phyloP scores from a whole-genome alignment of 2,888 invertebrate genomes.

The Andricus curvator region DNA sequence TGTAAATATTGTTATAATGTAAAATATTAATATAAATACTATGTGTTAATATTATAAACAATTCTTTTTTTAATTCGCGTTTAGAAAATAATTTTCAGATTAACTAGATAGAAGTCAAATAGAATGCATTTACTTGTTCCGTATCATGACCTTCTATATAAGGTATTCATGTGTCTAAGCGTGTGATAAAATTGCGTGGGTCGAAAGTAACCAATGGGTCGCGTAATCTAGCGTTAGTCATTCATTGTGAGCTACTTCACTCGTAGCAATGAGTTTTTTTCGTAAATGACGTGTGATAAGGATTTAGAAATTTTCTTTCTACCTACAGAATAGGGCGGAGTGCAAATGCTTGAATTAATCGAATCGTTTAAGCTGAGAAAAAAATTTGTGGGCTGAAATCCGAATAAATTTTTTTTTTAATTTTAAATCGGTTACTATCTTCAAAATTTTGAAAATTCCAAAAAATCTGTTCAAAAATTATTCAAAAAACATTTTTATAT shows the following conservation, averaged over 20 bases:
- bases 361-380: no score
- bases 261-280: constrained; percentile 73
- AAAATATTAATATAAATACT: constrained; percentile 49
- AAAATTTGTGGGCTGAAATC: no score
- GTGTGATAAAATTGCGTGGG: constrained; percentile 70
- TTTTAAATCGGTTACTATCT: no score
- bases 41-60: constrained; percentile 28
- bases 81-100: neutral
- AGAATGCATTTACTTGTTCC: constrained; percentile 10
- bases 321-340: no score
- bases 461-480: no score
- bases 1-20: constrained; percentile 66
- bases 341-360: no score
- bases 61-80: neutral
- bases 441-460: no score
- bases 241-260: constrained; percentile 71
- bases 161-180: constrained; percentile 44
- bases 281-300: constrained; percentile 74
- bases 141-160: constrained; percentile 30
- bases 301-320: constrained; percentile 46
- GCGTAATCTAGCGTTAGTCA: constrained; percentile 73
- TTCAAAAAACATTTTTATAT: no score
- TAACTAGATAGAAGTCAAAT: neutral
- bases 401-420: no score
- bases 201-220: constrained; percentile 70